These are phyloP conservation scores for Resseliella maxima DNA, from an alignment of 2,888 invertebrate genomes.

Conservation along the genomic window DNA sequence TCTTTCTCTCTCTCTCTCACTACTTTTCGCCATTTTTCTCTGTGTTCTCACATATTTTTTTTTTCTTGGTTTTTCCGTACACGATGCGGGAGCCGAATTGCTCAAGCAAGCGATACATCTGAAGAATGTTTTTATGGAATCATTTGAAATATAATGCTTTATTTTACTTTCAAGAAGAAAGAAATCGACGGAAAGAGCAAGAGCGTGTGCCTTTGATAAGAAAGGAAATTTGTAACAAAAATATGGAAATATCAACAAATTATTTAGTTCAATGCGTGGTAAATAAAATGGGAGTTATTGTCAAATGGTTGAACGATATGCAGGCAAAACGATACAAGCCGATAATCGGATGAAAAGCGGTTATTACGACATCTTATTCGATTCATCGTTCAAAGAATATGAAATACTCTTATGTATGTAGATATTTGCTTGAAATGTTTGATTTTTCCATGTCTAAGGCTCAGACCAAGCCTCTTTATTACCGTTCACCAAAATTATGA, in stretches of 20 bases:
- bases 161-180: neutral
- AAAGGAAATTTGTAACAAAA: neutral
- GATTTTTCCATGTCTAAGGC: neutral
- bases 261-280: conserved; percentile 40
- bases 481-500: conserved; percentile 7
- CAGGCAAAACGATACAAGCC: neutral
- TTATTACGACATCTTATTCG: neutral
- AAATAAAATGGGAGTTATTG: conserved; percentile 46
- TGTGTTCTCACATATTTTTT: too few relatives aligned
- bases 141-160: conserved; percentile 34
- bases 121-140: neutral
- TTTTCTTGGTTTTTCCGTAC: too few relatives aligned
- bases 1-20: neutral
- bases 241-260: conserved; percentile 36
- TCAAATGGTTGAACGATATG: neutral
- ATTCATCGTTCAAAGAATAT: neutral
- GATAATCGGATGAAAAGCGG: conserved; percentile 41
- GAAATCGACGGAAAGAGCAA: neutral
- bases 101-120: neutral
- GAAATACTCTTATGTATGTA: neutral
- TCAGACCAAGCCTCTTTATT: neutral
- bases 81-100: neutral
- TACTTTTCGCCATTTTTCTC: neutral
- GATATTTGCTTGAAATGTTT: neutral
- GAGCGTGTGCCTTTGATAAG: neutral